Base-by-base conservation (phyloP, 2,888 invertebrate species). In the Catocala fraxini region DNA sequence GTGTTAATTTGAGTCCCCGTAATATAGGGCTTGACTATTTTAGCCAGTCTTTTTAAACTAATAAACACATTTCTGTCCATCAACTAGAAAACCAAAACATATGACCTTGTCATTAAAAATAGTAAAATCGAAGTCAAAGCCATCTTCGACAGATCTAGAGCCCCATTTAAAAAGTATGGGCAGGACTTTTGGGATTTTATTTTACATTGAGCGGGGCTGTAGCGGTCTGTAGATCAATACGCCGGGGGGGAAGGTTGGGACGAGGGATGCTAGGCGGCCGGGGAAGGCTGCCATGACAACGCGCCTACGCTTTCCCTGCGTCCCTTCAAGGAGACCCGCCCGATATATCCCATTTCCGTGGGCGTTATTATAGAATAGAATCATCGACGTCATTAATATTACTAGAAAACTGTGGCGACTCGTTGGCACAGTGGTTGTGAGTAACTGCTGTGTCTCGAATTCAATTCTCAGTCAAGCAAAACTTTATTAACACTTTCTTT, bases 271-370 rank as follows among this genome's bases (percentile, higher is more conserved):
- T 56, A 67, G 72, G 63, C 62, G 78, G 68, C 60, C 73, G 73
- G 67, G 79, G 77, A 73, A 73, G 82, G 91, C 85, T 83, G 64
- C 87, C 90, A 93, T 92, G 89, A 86, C 78, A 73, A 93, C 94
- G 78, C 93, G 87, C 94, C 94, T 87, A 93, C 93, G 91, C 89
- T 84, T 84, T 82, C 84, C 80, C 84, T 82, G 82, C 82, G 79
- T 82, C 81, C 84, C 79, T 69, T 69, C 56, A 71, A 76, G 80
- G 80, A 81, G 79, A 82, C 82, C 81, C 79, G 77, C 83, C 85
- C 81, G 79, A 89, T 88, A 86, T 85, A 84, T 84, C 84, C 66
- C 65, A 71, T 68, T 82, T 84, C 81, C 86, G 89, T 89, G 84
- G 89, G 89, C 85, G 87, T 86, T 82, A 84, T 87, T 87, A 87